Percentiles rank a stretch among this genome's conserved stretches.
Evolutionary conservation across 2,888 invertebrate genomes (phyloP).

Genomic region (Ephialtes manifestator): DNA sequence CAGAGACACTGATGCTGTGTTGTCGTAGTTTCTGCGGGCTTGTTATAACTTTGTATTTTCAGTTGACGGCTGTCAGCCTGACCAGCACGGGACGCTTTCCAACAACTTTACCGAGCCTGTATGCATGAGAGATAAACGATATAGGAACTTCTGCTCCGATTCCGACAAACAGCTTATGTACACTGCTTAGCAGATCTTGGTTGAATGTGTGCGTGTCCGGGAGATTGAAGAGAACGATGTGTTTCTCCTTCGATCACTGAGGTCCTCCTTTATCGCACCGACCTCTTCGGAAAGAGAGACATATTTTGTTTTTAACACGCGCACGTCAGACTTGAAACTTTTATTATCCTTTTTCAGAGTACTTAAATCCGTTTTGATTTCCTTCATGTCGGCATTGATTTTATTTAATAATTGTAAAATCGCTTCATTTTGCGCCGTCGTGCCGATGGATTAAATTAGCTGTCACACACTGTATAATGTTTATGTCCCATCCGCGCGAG

Average conservation of each 20-base stretch:
- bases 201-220: neutral
- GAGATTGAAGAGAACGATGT: neutral
- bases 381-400: neutral
- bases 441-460: no score
- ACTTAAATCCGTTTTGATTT: neutral
- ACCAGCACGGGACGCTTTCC: slow-evolving; percentile 8
- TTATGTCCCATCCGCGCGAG: no score
- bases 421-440: neutral
- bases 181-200: neutral
- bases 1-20: neutral
- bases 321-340: neutral
- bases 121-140: neutral
- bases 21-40: neutral
- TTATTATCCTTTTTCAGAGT: slow-evolving; percentile 2
- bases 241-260: neutral
- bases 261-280: neutral
- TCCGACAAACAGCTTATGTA: neutral
- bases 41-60: neutral
- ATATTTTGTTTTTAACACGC: neutral
- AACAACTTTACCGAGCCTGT: neutral
- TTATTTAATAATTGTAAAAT: neutral
- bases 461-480: no score
- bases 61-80: neutral
- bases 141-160: neutral
- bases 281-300: neutral